A percentile compares a stretch with the other conserved stretches of the same genome.
Evolutionary conservation across 64 coral and sea anemone species (phyloP).

Genomic region (Stichodactyla helianthus): DNA sequence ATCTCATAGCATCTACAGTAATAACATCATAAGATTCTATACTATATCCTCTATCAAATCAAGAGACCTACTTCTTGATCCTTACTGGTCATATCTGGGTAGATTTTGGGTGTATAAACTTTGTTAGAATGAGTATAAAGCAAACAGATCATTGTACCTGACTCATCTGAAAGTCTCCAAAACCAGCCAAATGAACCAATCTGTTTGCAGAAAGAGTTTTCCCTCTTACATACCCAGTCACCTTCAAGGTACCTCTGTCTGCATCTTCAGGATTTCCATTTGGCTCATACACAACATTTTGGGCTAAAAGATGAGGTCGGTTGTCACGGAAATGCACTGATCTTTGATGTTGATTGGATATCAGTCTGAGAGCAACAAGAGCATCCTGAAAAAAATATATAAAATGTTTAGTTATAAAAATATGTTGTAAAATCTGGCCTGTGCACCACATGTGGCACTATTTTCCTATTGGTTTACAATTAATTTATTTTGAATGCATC

Average conservation of each 20-base stretch:
- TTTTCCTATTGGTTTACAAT: too few species aligned
- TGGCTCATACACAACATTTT: conserved; percentile 61
- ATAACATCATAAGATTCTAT: too few species aligned
- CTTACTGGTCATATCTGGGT: too few species aligned
- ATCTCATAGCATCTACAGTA: too few species aligned
- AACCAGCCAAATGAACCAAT: conserved; percentile 87
- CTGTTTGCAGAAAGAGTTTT: conserved; percentile 76
- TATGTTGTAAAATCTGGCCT: too few species aligned
- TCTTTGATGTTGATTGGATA: conserved; percentile 86
- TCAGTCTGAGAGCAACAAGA: conserved; percentile 65
- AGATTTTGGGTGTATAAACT: too few species aligned
- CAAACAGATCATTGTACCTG: conserved; percentile 47
- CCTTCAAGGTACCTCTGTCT: conserved; percentile 75
- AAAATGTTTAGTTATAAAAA: background rate
- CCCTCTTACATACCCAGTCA: conserved; percentile 82
- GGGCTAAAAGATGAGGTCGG: conserved; percentile 72
- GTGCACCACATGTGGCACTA: background rate
- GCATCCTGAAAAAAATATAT: conserved; percentile 62
- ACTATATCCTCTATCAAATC: too few species aligned
- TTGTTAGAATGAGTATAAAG: background rate
- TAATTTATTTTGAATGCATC: background rate
- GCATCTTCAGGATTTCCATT: conserved; percentile 15
- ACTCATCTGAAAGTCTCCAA: conserved; percentile 86
- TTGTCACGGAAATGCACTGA: conserved; percentile 72
- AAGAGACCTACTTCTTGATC: too few species aligned